Percentiles rank a stretch among this genome's conserved stretches.
These are phyloP conservation scores for Narcine bancroftii DNA, from an alignment of 2,113 vertebrate genomes.

Conservation along the genomic window DNA sequence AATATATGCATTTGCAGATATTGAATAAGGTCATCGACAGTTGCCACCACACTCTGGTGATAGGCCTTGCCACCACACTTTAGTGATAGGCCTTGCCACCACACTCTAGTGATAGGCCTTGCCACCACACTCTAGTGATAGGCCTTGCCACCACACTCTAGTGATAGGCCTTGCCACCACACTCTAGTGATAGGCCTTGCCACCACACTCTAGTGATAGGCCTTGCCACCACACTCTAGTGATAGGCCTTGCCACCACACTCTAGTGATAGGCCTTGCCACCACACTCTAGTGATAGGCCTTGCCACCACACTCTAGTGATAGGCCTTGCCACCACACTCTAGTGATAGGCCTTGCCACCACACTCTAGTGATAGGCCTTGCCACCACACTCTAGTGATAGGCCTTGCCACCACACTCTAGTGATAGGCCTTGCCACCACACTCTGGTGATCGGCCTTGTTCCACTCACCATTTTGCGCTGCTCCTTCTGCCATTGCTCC, in stretches of 20 bases:
- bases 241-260: neutral
- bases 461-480: constrained; percentile 71
- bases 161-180: neutral
- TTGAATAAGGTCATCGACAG: neutral
- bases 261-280: neutral
- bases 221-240: too few relatives aligned
- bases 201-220: neutral
- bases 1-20: neutral
- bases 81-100: neutral
- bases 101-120: neutral
- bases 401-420: too few relatives aligned
- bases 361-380: neutral
- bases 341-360: too few relatives aligned
- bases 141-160: neutral
- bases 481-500: constrained; percentile 77
- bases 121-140: too few relatives aligned
- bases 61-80: neutral
- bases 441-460: too few relatives aligned
- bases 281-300: too few relatives aligned
- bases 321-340: neutral
- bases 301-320: neutral
- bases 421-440: too few relatives aligned
- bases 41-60: neutral
- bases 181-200: too few relatives aligned
- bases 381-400: too few relatives aligned